Evolutionary conservation across 2,888 invertebrate species (phyloP), one percentile per base, ranked within the genome.

Genomic region (Rhabditoides inermis): DNA sequence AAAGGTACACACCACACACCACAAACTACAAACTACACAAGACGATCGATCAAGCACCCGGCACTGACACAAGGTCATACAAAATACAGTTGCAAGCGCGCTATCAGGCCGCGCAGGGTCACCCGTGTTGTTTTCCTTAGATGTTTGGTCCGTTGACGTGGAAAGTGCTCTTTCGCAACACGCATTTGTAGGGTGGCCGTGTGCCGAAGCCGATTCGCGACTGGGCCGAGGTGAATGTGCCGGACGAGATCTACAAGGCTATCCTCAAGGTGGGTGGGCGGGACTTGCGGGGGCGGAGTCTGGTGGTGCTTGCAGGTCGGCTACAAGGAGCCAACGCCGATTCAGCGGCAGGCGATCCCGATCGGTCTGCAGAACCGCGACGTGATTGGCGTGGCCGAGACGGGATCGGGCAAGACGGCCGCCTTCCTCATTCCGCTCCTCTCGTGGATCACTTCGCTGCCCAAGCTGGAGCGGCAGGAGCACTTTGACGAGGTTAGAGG

Each of bases 361-460:
- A 98, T 99, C 78, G 98, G 98, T 49, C 73, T 82, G 32, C 82
- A 82, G 72, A 83, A 82, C 70, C 76, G 74, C 28, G 83, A 99
- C 77, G 94, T 99, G 68, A 99, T 99, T 76, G 98, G 98, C 77
- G 94, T 98, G 18, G 95, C 98, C 40, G 98, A 98, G 81, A 98
- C 98, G 56, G 98, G 98, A 75, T 90, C 90, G 44, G 98, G 98
- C 78, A 99, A 99, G 83, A 99, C 98, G 0, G 82, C 94, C 37
- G 98, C 98, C 4, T 99, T 98, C 79, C 84, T 99, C 5, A 90
- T 99, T 77, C 98, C 98, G 1, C 79, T 99, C 41, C 81, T 99
- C 2, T 86, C 57, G 32, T 99, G 98, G 98, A 95, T 99, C 76
- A 91, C 91, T 72, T 89, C 90, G 27, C 81, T 98, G 45, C 98